Base-by-base conservation (phyloP, 2,113 vertebrate species). In the Polypterus bichir region DNA sequence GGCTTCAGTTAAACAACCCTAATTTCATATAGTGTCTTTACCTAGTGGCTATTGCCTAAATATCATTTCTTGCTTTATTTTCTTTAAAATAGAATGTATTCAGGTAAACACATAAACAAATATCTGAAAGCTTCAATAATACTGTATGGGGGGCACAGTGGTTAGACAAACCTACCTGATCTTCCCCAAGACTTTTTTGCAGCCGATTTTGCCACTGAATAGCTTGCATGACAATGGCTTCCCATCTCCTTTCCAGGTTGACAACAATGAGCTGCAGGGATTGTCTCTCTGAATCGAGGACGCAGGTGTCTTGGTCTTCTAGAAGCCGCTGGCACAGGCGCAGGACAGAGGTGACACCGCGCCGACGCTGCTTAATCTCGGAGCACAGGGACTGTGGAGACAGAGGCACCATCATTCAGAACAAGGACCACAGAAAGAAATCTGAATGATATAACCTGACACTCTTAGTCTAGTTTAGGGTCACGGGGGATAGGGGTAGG, bases 211-310 rank as follows among this genome's bases (percentile, higher is more conserved):
- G 92, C 96, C 96, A 98, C 77, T 98, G 96, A 73, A 98, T 90
- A 47, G 90, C 85, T 82, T 99, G 96, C 93, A 98, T 95, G 75
- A 98, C 88, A 64, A 99, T 96, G 64, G 96, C 96, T 80, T 99
- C 96, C 94, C 96, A 98, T 66, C 95, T 81, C 64, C 96, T 87
- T 79, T 97, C 93, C 27, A 99, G 92, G 79, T 98, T 98, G 64
- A 99, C 90, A 0, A 89, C 92, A 64, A 97, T 86, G 76, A 97
- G 52, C 80, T 94, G 92, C 82, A 98, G 88, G 64, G 91, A 85
- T 77, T 96, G 89, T 57, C 88, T 89, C 73, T 97, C 91, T 4
- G 90, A 82, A 4, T 88, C 92, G 3, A 91, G 82, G 75, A 86
- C 88, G 67, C 79, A 85, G 60, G 82, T 82, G 49, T 91, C 87